Conservation (phyloP, 2,113 vertebrate genomes). For the Xiphias gladius region DNA sequence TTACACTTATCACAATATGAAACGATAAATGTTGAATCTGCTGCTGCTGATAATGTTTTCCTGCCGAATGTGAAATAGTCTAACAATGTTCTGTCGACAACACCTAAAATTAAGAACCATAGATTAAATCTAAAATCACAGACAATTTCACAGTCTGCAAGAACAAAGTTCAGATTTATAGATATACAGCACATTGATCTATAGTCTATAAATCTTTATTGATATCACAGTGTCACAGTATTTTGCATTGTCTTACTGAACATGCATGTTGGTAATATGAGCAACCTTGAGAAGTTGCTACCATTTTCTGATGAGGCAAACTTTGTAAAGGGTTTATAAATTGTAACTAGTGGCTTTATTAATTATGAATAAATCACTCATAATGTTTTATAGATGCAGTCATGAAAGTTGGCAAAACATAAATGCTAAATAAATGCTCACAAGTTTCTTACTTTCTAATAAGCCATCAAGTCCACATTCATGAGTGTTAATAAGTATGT, state of each 20-base stretch:
- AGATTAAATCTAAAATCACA: too few relatives aligned
- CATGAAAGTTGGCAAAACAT: too few relatives aligned
- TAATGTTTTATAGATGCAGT: too few relatives aligned
- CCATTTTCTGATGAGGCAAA: constrained; percentile 6
- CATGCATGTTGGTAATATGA: neutral
- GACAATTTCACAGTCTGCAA: constrained; percentile 13
- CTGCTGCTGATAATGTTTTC: constrained; percentile 16
- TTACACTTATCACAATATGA: neutral
- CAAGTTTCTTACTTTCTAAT: too few relatives aligned
- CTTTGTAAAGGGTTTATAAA: too few relatives aligned
- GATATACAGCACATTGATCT: neutral
- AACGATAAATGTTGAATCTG: neutral
- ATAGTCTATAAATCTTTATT: constrained; percentile 22
- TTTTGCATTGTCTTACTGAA: neutral
- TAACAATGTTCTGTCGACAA: too few relatives aligned
- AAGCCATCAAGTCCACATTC: too few relatives aligned
- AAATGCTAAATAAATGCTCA: too few relatives aligned
- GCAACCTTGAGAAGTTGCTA: constrained; percentile 1
- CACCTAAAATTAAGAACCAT: too few relatives aligned
- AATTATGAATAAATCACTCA: too few relatives aligned
- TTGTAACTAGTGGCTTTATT: too few relatives aligned
- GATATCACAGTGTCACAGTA: neutral
- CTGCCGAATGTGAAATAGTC: constrained; percentile 13
- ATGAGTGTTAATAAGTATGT: too few relatives aligned
- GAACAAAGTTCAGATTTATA: constrained; percentile 17